phyloP scores from a whole-genome alignment of 2,888 invertebrate species.

The Sphaeridia pumilis region DNA sequence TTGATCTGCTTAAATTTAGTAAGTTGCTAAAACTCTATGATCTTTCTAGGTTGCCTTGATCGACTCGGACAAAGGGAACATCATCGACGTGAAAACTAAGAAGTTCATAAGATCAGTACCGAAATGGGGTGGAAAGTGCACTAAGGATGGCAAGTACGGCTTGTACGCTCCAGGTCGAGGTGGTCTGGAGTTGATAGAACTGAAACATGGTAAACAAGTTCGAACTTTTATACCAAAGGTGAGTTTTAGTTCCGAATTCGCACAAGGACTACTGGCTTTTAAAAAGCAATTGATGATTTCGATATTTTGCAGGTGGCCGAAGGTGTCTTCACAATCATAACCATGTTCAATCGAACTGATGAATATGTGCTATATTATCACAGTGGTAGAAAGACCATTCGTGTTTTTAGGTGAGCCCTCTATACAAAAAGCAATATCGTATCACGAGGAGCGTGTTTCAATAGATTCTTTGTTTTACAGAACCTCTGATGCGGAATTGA shows the following conservation, averaged over 20 bases:
- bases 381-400: conserved; percentile 82
- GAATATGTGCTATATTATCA: conserved; percentile 95
- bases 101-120: conserved; percentile 74
- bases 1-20: too few relatives aligned
- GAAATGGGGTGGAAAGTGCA: conserved; percentile 84
- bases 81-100: conserved; percentile 79
- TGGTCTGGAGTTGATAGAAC: conserved; percentile 80
- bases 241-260: background rate
- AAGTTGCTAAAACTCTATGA: too few relatives aligned
- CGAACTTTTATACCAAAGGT: conserved; percentile 80
- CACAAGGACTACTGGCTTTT: background rate
- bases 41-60: conserved; percentile 82
- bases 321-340: conserved; percentile 92
- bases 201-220: conserved; percentile 76
- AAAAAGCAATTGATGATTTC: background rate
- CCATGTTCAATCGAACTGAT: conserved; percentile 77
- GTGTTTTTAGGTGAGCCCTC: conserved; percentile 63
- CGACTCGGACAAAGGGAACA: conserved; percentile 77
- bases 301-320: conserved; percentile 55
- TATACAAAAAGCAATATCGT: too few relatives aligned
- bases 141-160: conserved; percentile 76
- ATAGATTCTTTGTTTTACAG: conserved; percentile 44
- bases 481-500: conserved; percentile 73
- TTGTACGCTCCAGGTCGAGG: conserved; percentile 87
- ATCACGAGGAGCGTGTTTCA: too few relatives aligned